Conservation (phyloP, 2,888 invertebrate species). For the Perithous albicinctus region DNA sequence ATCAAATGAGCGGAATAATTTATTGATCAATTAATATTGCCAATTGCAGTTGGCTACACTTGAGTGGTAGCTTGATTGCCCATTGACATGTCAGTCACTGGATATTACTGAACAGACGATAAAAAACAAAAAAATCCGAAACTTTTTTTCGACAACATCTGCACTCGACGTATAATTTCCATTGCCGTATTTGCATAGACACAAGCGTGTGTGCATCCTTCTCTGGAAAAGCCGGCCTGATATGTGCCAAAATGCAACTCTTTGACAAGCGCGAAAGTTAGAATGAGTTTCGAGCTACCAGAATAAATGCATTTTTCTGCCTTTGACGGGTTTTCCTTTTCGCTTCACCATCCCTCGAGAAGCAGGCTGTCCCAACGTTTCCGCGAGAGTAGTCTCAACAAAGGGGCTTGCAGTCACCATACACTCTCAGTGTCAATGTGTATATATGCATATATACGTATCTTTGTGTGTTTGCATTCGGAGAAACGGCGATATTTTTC, state of each 20-base stretch:
- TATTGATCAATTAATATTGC: too few relatives aligned
- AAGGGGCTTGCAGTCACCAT: constrained; percentile 56
- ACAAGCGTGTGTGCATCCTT: constrained; percentile 22
- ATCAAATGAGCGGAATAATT: too few relatives aligned
- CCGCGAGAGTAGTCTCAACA: constrained; percentile 67
- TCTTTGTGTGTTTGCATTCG: constrained; percentile 33
- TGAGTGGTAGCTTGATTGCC: too few relatives aligned
- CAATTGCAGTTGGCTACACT: too few relatives aligned
- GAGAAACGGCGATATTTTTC: constrained; percentile 65
- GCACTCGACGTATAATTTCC: neutral
- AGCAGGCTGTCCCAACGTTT: constrained; percentile 57
- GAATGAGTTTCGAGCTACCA: constrained; percentile 44
- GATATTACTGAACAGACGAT: neutral
- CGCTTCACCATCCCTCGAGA: constrained; percentile 50
- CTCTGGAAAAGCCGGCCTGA: constrained; percentile 29
- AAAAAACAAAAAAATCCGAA: neutral
- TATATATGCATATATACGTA: neutral
- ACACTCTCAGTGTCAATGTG: constrained; percentile 13
- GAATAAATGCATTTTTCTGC: constrained; percentile 73
- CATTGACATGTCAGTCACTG: too few relatives aligned
- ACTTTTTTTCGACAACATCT: constrained; percentile 51
- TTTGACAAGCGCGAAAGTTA: constrained; percentile 48
- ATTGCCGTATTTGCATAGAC: neutral
- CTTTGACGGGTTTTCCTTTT: constrained; percentile 70
- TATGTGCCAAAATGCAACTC: constrained; percentile 40